Evolutionary conservation across 2,797 vertebrate species (phyloP), one percentile per base, ranked within the genome.

Genomic region (Lerista edwardsae): DNA sequence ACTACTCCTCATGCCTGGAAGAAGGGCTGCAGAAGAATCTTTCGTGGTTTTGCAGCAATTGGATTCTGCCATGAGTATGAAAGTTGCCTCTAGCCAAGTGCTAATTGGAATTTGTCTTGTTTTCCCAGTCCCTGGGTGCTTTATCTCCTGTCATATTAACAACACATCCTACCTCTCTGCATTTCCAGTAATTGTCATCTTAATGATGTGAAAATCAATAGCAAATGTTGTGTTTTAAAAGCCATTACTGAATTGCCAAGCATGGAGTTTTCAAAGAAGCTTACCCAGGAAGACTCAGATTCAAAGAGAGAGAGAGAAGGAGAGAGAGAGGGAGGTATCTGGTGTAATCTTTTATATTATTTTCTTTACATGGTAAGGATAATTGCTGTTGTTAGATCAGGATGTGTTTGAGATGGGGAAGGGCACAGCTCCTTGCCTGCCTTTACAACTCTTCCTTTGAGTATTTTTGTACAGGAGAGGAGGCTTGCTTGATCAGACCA

Each of bases 191-290:
- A 72, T 39, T 79, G 79, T 39, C 85, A 21, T 65, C 19, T 79
- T 79, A 85, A 85, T 85, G 74, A 83, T 10, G 19, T 87, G 55
- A 87, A 88, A 90, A 85, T 78, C 73, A 87, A 68, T 68, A 86
- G 14, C 0, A 86, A 84, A 65, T 59, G 47, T 0, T 76, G 7
- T 69, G 19, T 64, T 91, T 87, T 82, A 75, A 86, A 89, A 88
- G 15, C 23, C 72, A 80, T 23, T 34, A 74, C 23, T 72, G 57
- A 41, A 75, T 62, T 74, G 65, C 79, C 57, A 17, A 84, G 55
- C 41, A 51, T 57, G 34, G 55, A 62, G 71, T 61, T 71, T 29
- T 75, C 17, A 47, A 34, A 21, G 65, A 87, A 68, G 29, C 19
- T 83, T 81, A 75, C 34, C 23, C 34, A 51, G 14, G 31, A 80